These are phyloP conservation scores for Rhynchophorus ferrugineus DNA, from an alignment of 1,140 invertebrate genomes.

Conservation along the genomic window DNA sequence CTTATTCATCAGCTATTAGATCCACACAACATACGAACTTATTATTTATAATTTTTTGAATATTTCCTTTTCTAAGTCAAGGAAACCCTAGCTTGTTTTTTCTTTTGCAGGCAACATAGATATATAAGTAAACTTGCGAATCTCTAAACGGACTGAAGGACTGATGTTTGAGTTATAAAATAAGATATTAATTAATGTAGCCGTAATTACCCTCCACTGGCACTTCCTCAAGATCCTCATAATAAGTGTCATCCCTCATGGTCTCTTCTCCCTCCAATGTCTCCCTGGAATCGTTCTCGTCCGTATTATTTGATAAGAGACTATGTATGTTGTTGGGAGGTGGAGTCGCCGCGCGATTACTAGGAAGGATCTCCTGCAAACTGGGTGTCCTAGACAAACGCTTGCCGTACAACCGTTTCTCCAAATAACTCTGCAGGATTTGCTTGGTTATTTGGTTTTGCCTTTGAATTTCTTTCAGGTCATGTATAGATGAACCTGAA, in stretches of 20 bases:
- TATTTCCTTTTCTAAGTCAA: no score
- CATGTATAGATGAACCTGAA: slow-evolving; percentile 31
- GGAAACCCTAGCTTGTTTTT: no score
- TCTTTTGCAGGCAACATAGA: no score
- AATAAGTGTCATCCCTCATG: slow-evolving; percentile 48
- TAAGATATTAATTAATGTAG: no score
- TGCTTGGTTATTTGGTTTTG: slow-evolving; percentile 65
- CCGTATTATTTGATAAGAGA: slow-evolving; percentile 27
- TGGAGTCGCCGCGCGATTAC: slow-evolving; percentile 11
- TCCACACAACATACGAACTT: no score
- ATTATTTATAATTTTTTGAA: no score
- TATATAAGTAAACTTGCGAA: no score
- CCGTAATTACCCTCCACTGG: no score
- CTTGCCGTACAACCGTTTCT: slow-evolving; percentile 52
- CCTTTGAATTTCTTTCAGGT: slow-evolving; percentile 52
- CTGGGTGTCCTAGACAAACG: slow-evolving; percentile 47
- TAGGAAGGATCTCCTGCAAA: slow-evolving; percentile 52
- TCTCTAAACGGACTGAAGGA: no score
- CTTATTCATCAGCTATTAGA: no score
- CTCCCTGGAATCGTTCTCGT: slow-evolving; percentile 33
- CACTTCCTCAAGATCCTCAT: slow-evolving; percentile 40
- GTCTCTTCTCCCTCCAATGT: slow-evolving; percentile 57
- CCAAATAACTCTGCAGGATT: slow-evolving; percentile 61
- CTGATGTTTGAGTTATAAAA: no score
- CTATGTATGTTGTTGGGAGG: slow-evolving; percentile 34